A percentile compares a stretch with the other conserved stretches of the same genome.
These are phyloP conservation scores for Chromoteleia sp. DNA, from an alignment of 2,888 invertebrate genomes.

Conservation along the genomic window DNA sequence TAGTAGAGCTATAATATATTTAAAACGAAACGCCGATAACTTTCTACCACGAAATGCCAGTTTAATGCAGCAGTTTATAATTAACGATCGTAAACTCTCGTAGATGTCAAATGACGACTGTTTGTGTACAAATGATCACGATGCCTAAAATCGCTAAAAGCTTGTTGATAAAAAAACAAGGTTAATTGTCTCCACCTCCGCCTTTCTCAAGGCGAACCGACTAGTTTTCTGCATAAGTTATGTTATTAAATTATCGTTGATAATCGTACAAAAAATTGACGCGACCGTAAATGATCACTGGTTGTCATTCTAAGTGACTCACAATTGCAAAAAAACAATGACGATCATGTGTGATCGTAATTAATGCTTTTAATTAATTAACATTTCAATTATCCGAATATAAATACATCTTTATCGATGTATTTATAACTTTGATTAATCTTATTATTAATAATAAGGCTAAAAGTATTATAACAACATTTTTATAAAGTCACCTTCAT, in stretches of 20 bases:
- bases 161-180: constrained; percentile 40
- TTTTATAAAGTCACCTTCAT: too few relatives aligned
- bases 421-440: too few relatives aligned
- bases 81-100: constrained; percentile 23
- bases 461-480: too few relatives aligned
- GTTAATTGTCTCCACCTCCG: constrained; percentile 52
- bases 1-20: constrained; percentile 1
- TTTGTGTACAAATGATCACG: constrained; percentile 15
- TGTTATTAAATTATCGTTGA: constrained; percentile 40
- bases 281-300: constrained; percentile 35
- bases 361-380: neutral
- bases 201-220: constrained; percentile 44
- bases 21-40: neutral
- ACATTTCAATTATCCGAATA: too few relatives aligned
- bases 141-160: constrained; percentile 45
- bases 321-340: constrained; percentile 16
- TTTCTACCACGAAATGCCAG: constrained; percentile 3
- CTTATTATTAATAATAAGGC: too few relatives aligned
- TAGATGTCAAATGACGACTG: constrained; percentile 11
- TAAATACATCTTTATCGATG: too few relatives aligned
- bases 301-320: constrained; percentile 28
- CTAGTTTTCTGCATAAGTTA: constrained; percentile 44
- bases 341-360: constrained; percentile 4
- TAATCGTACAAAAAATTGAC: constrained; percentile 37
- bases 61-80: constrained; percentile 3